Conservation (phyloP, 1,140 invertebrate genomes). For the Brachionus asplanchnoidis region DNA sequence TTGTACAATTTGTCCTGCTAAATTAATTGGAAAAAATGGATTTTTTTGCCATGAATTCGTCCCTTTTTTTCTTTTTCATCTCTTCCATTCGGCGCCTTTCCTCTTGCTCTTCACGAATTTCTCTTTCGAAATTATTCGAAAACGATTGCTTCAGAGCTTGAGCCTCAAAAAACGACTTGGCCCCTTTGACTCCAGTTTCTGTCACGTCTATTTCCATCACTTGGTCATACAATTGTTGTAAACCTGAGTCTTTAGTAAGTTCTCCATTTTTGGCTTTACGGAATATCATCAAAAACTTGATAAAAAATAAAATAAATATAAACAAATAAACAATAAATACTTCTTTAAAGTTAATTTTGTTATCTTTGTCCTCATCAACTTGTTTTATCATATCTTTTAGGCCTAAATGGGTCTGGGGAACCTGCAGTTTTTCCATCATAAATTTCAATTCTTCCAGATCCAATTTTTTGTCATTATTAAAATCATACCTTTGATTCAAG, state of each 20-base stretch:
- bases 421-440: constrained; percentile 93
- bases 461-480: constrained; percentile 76
- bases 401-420: constrained; percentile 85
- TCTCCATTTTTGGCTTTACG: constrained; percentile 42
- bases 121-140: constrained; percentile 40
- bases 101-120: constrained; percentile 42
- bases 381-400: constrained; percentile 82
- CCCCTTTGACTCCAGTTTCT: constrained; percentile 53
- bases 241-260: background rate
- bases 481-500: constrained; percentile 70
- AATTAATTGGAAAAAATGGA: constrained; percentile 29
- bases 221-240: constrained; percentile 47
- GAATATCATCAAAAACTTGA: constrained; percentile 39
- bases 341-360: constrained; percentile 42
- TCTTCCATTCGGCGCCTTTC: constrained; percentile 39
- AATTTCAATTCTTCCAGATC: constrained; percentile 80
- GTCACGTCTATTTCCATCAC: constrained; percentile 55
- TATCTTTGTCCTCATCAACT: constrained; percentile 42
- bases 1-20: background rate
- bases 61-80: constrained; percentile 35
- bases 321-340: background rate
- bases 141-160: constrained; percentile 45
- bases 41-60: constrained; percentile 40
- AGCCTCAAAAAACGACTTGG: constrained; percentile 56
- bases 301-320: background rate